Percentiles rank a stretch among this genome's conserved stretches.
Evolutionary conservation across 2,113 vertebrate species (phyloP).

Genomic region (Fulica atra): DNA sequence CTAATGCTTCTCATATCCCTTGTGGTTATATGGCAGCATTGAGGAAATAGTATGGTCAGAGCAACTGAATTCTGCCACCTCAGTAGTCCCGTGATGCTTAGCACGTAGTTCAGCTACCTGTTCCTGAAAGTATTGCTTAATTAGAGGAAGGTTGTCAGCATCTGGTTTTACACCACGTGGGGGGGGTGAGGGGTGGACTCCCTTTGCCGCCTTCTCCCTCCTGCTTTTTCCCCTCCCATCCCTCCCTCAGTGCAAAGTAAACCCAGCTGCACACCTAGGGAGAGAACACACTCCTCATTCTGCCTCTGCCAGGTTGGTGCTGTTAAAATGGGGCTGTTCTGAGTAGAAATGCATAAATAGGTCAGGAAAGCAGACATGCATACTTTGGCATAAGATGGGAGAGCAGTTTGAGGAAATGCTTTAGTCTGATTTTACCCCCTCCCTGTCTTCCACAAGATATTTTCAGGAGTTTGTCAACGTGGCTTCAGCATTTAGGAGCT

Average conservation of each 20-base stretch:
- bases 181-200: background rate
- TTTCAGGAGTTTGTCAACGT: background rate
- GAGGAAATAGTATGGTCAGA: background rate
- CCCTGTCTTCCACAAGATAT: background rate
- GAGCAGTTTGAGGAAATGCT: constrained; percentile 24
- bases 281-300: background rate
- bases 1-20: background rate
- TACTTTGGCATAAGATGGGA: constrained; percentile 20
- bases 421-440: background rate
- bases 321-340: background rate
- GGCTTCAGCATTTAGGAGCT: background rate
- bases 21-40: background rate
- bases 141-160: background rate
- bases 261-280: constrained; percentile 1
- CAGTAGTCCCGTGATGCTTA: background rate
- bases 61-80: background rate
- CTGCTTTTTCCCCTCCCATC: background rate
- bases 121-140: background rate
- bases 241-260: background rate
- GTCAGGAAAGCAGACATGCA: background rate
- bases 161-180: background rate
- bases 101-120: background rate
- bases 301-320: background rate
- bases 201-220: background rate
- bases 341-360: constrained; percentile 9